A percentile compares a stretch with the other conserved stretches of the same genome.
phyloP scores from a whole-genome alignment of 2,797 vertebrate genomes.

The Arrhamphus sclerolepis region DNA sequence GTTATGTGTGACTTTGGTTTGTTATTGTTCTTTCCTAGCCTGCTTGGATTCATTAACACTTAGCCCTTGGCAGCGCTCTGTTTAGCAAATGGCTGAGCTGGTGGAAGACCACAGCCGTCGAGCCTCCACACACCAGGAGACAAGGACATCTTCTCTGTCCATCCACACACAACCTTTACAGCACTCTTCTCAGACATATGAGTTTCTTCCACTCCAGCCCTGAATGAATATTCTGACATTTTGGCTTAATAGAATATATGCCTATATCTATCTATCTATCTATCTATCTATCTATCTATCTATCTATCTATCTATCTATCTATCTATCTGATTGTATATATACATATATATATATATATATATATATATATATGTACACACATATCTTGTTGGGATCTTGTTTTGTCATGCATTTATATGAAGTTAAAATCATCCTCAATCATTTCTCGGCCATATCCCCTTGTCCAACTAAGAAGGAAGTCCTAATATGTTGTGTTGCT shows the following conservation, averaged over 20 bases:
- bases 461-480: slow-evolving; percentile 20
- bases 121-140: slow-evolving; percentile 41
- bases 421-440: no score
- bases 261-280: no score
- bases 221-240: background rate
- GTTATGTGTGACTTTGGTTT: slow-evolving; percentile 49
- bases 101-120: slow-evolving; percentile 29
- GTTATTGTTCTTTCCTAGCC: slow-evolving; percentile 56
- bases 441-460: background rate
- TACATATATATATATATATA: no score
- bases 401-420: no score
- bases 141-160: slow-evolving; percentile 54
- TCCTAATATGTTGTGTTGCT: slow-evolving; percentile 45
- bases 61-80: slow-evolving; percentile 51
- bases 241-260: no score
- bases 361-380: no score
- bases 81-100: slow-evolving; percentile 42
- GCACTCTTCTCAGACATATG: slow-evolving; percentile 32
- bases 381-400: no score
- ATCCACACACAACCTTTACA: slow-evolving; percentile 27
- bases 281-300: no score
- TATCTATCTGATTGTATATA: no score
- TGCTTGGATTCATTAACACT: slow-evolving; percentile 62
- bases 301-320: no score
- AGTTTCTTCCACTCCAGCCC: background rate